Base-by-base conservation (phyloP, 2,888 invertebrate genomes). In the Latheticus oryzae region DNA sequence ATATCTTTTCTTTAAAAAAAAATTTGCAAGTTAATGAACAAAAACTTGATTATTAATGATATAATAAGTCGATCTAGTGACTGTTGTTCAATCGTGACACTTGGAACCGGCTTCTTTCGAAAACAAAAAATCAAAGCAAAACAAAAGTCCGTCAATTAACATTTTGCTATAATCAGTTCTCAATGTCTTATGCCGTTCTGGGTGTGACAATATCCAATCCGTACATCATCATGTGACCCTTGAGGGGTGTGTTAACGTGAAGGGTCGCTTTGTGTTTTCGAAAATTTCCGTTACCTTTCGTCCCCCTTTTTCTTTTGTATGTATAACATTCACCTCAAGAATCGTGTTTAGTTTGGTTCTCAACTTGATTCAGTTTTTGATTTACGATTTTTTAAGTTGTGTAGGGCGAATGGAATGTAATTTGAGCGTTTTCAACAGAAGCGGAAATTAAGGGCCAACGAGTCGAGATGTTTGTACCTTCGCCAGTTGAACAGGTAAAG, bases 401-500 rank as follows among this genome's bases (percentile, higher is more conserved):
- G 24, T 37, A 37, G 28, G 32, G 17, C 28, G 17, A 33, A 28
- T 30, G 42, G 43, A 33, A 21, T 33, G 7, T 47, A 54, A 47
- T 54, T 37, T 42, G 16, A 16, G 13, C 40, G 43, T 48, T 56
- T 48, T 40, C 33, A 13, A 19, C 40, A 48, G 47, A 30, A 9
- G 47, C 38, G 28, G 32, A 38, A 43, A 23, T 21, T 32, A 26
- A 53, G 30, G 23, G 45, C 11, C 11, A 11, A 5, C 16, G 42
- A 40, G 32, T 11, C 40, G 28, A 43, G 40, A 56, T 56, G 55
- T 56, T 48, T 42, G 42, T 56, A 21, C 48, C 38, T 19, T 17
- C 55, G 19, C 32, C 48, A 48, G 40, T 35, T 17, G 55, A 56
- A n/a, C 55, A 56, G 55, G 55, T 56, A 48, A 52, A 52, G 40